These are phyloP conservation scores for Lysandra coridon DNA, from an alignment of 2,888 invertebrate genomes.

Conservation along the genomic window DNA sequence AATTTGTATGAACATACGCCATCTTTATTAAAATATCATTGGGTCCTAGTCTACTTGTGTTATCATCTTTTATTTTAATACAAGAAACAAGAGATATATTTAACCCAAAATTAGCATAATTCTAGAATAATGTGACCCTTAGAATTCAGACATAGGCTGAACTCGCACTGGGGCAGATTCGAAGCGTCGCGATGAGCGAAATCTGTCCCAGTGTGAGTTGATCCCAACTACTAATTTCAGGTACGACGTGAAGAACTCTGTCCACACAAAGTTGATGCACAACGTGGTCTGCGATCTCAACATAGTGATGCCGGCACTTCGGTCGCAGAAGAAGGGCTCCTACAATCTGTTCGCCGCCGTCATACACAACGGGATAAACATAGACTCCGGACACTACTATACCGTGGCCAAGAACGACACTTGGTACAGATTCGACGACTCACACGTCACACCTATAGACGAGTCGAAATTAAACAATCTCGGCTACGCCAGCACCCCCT, in stretches of 20 bases:
- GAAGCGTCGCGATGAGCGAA: too few relatives aligned
- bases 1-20: too few relatives aligned
- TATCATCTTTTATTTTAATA: too few relatives aligned
- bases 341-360: slow-evolving; percentile 91
- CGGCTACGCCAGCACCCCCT: slow-evolving; percentile 88
- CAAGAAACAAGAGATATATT: too few relatives aligned
- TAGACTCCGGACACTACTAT: slow-evolving; percentile 94
- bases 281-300: slow-evolving; percentile 82
- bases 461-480: slow-evolving; percentile 82
- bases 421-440: slow-evolving; percentile 93
- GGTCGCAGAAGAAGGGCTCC: slow-evolving; percentile 38
- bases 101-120: too few relatives aligned
- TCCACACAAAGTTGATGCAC: slow-evolving; percentile 90
- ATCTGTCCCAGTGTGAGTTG: too few relatives aligned
- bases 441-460: slow-evolving; percentile 82
- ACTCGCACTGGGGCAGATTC: too few relatives aligned
- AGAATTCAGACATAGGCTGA: too few relatives aligned
- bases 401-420: slow-evolving; percentile 87
- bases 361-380: slow-evolving; percentile 90
- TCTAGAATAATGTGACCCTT: too few relatives aligned
- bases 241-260: slow-evolving; percentile 74
- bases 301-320: slow-evolving; percentile 70
- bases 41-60: too few relatives aligned
- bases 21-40: too few relatives aligned
- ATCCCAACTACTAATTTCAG: slow-evolving; percentile 45